Evolutionary conservation across 2,888 invertebrate species (phyloP).

Genomic region (Lycaena phlaeas): DNA sequence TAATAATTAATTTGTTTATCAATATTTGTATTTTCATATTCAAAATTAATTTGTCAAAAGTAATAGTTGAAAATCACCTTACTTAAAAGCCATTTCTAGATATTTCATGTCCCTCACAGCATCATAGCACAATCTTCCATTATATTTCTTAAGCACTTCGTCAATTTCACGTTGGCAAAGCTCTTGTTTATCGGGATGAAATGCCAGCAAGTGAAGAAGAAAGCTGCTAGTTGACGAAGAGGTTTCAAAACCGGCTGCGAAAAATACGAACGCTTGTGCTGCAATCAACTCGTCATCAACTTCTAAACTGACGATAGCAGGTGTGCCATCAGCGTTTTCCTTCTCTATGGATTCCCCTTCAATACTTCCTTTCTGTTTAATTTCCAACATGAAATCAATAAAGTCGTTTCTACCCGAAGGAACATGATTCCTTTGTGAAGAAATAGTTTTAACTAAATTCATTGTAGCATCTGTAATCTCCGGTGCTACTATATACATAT

Average conservation of each 20-base stretch:
- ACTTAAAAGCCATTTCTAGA: conserved; percentile 27
- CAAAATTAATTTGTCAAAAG: background rate
- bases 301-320: conserved; percentile 32
- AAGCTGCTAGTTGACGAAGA: conserved; percentile 53
- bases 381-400: conserved; percentile 31
- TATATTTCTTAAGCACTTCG: conserved; percentile 32
- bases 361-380: conserved; percentile 37
- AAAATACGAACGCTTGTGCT: conserved; percentile 47
- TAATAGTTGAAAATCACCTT: background rate
- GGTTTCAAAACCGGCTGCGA: conserved; percentile 59
- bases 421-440: conserved; percentile 35
- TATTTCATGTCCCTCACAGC: conserved; percentile 38
- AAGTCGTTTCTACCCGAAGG: conserved; percentile 36
- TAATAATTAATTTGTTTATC: no score
- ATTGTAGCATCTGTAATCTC: conserved; percentile 22
- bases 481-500: conserved; percentile 21
- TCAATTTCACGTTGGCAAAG: conserved; percentile 50
- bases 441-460: conserved; percentile 31
- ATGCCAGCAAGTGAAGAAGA: conserved; percentile 47
- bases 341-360: conserved; percentile 40
- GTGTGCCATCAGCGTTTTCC: conserved; percentile 31
- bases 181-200: conserved; percentile 41
- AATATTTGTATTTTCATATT: no score
- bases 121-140: conserved; percentile 41
- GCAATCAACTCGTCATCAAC: conserved; percentile 33